Percentiles rank a stretch among this genome's conserved stretches.
Conservation (phyloP, 2,113 vertebrate species). For the Narcine bancroftii region DNA sequence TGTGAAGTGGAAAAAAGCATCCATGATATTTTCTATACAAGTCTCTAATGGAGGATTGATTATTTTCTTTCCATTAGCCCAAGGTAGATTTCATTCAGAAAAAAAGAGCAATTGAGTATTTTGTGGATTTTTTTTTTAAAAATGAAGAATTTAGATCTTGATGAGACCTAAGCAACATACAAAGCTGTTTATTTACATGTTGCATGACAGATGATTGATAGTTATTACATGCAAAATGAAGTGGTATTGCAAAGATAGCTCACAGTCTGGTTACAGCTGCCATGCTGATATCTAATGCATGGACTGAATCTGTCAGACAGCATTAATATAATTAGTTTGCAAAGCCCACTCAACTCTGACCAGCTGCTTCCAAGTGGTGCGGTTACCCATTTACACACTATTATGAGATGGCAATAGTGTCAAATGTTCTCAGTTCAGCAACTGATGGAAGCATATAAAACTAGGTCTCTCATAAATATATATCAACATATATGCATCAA, state of each 20-base stretch:
- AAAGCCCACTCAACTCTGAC: conserved; percentile 35
- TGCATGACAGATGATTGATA: conserved; percentile 27
- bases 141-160: conserved; percentile 10
- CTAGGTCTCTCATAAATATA: conserved; percentile 28
- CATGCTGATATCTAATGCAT: conserved; percentile 28
- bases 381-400: conserved; percentile 27
- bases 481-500: neutral
- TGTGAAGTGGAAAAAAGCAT: neutral
- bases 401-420: neutral
- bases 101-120: neutral
- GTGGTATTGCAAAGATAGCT: neutral
- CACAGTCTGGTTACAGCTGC: conserved; percentile 17
- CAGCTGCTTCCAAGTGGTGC: conserved; percentile 11
- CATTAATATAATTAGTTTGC: conserved; percentile 33
- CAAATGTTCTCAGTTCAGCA: conserved; percentile 13
- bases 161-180: neutral
- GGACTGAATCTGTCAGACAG: conserved; percentile 36
- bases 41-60: neutral
- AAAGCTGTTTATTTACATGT: conserved; percentile 30
- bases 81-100: neutral
- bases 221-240: conserved; percentile 29
- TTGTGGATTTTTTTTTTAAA: neutral
- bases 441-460: neutral
- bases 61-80: conserved; percentile 3
- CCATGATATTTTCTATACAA: neutral